A percentile compares a stretch with the other conserved stretches of the same genome.
These are phyloP conservation scores for Patella caerulea DNA, from an alignment of 2,888 invertebrate genomes.

Conservation along the genomic window DNA sequence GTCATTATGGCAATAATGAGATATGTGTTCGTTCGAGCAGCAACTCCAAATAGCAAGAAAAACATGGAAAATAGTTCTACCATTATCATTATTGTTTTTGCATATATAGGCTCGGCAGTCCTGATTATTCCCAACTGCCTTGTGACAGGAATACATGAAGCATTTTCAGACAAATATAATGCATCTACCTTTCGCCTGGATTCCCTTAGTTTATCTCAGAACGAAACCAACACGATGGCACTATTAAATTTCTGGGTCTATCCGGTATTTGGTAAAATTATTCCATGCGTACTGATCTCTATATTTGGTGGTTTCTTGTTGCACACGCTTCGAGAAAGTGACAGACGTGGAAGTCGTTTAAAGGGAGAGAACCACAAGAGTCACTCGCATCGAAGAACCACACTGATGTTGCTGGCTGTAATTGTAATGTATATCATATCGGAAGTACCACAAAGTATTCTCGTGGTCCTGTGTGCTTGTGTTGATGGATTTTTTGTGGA, in stretches of 20 bases:
- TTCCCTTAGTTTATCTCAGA: slow-evolving; percentile 32
- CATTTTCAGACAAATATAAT: slow-evolving; percentile 29
- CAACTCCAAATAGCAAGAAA: slow-evolving; percentile 24
- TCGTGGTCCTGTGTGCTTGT: slow-evolving; percentile 37
- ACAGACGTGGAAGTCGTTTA: slow-evolving; percentile 49
- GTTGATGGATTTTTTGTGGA: slow-evolving; percentile 78
- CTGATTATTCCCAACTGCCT: slow-evolving; percentile 59
- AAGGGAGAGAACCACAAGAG: slow-evolving; percentile 44
- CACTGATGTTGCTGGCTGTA: slow-evolving; percentile 85
- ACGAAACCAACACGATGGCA: slow-evolving; percentile 32
- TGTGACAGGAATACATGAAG: slow-evolving; percentile 40
- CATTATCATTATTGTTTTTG: slow-evolving; percentile 77
- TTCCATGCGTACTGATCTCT: slow-evolving; percentile 90
- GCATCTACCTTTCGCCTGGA: slow-evolving; percentile 45
- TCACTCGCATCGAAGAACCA: slow-evolving; percentile 79
- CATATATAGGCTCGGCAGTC: slow-evolving; percentile 46
- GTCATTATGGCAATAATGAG: slow-evolving; percentile 94
- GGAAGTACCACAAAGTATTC: slow-evolving; percentile 73
- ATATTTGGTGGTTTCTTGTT: slow-evolving; percentile 74
- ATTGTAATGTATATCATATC: slow-evolving; percentile 86
- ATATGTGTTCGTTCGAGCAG: slow-evolving; percentile 72
- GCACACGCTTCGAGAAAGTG: slow-evolving; percentile 66
- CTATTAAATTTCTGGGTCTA: slow-evolving; percentile 82
- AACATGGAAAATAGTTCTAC: slow-evolving; percentile 30
- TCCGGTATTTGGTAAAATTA: slow-evolving; percentile 90